Evolutionary conservation across 2,797 vertebrate species (phyloP), one percentile per base, ranked within the genome.

Genomic region (Urophycis tenuis): DNA sequence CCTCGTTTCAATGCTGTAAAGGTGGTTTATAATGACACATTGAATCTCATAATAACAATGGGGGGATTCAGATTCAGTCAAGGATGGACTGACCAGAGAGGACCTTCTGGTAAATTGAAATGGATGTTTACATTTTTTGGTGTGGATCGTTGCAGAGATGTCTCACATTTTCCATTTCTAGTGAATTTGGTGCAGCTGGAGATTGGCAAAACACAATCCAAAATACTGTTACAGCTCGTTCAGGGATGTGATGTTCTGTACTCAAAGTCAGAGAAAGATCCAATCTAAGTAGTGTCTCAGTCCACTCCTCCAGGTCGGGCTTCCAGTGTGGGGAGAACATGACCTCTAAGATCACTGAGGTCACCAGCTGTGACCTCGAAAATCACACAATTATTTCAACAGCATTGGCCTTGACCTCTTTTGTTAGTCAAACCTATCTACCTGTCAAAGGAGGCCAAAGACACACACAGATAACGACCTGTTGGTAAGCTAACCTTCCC

Each of bases 1-100:
- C 76, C 73, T 73, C 30, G 35, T 71, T 82, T 80, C 72, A 88
- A 72, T 39, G 19, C 80, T 90, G 87, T 87, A 90, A 89, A 83
- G 32, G 34, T 64, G 5, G 78, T 81, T 81, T 81, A 71, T 49
- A 85, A 77, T 45, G 71, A 77, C 78, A 82, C 74, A 75, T 60
- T 45, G 35, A 8, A 6, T 67, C 78, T 83, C 41, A 71, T 85
- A 72, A 74, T 77, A 78, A 81, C 35, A 74, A 77, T 78, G 41
- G 49, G 82, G 77, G 80, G 72, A 82, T 83, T 45, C 74, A 71
- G 72, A 80, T 80, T 83, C 77, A 81, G 76, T 85, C 72, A 72
- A 45, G 19, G 11, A 72, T 67, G 33, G 73, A 70, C 64, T 78
- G 17, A 32, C 81, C 60, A 12, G 25, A 72, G 67, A 72, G 7